Evolutionary conservation across 2,888 invertebrate species (phyloP).

Genomic region (Pocota personata): DNA sequence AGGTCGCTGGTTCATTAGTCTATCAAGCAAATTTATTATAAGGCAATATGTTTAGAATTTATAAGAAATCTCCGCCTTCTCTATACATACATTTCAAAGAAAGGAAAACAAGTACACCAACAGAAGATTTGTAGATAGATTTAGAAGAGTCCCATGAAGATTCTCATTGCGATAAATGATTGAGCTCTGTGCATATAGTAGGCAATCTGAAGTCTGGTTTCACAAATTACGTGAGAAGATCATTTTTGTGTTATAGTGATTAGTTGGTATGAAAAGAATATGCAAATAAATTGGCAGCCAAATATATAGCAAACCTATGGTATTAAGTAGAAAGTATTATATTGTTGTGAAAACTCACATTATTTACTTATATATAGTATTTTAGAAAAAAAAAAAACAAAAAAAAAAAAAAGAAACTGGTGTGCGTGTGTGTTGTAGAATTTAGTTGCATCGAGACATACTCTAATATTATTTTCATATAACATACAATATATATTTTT

Average conservation of each 20-base stretch:
- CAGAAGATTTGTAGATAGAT: constrained; percentile 13
- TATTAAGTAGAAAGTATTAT: constrained; percentile 74
- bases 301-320: constrained; percentile 69
- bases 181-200: constrained; percentile 28
- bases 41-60: not conserved
- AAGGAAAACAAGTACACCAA: not conserved
- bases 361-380: constrained; percentile 58
- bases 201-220: constrained; percentile 62
- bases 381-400: constrained; percentile 26
- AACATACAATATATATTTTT: constrained; percentile 57
- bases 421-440: constrained; percentile 62
- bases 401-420: constrained; percentile 25
- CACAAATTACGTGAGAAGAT: constrained; percentile 53
- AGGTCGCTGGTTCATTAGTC: not conserved
- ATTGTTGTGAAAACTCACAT: constrained; percentile 64
- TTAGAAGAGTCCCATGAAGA: not conserved
- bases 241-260: constrained; percentile 50
- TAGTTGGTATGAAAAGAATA: constrained; percentile 29
- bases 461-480: constrained; percentile 43
- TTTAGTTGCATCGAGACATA: constrained; percentile 55
- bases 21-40: not conserved
- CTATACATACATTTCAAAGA: constrained; percentile 1
- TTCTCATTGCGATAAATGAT: constrained; percentile 6
- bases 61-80: not conserved
- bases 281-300: constrained; percentile 64